Percentiles rank a stretch among this genome's conserved stretches.
Conservation (phyloP, 2,113 vertebrate genomes). For the Uropsilus gracilis region DNA sequence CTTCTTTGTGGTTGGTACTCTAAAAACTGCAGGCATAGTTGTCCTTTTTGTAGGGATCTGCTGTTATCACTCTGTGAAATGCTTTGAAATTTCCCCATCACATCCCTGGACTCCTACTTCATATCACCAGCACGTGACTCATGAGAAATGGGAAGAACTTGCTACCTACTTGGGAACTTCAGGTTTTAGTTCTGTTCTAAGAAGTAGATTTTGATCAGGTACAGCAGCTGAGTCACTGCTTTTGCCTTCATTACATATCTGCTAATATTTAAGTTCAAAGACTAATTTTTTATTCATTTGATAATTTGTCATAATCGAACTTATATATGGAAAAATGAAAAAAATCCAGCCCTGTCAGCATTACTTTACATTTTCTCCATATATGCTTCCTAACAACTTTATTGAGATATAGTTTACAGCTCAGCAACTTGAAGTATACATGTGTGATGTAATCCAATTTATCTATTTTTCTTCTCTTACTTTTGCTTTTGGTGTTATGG, state of each 20-base stretch:
- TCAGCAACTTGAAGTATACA: not conserved
- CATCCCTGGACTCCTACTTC: not conserved
- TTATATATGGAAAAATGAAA: not conserved
- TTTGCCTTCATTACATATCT: not conserved
- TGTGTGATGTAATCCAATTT: not conserved
- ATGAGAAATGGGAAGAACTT: not conserved
- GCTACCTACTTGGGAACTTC: not conserved
- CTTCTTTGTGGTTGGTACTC: not conserved
- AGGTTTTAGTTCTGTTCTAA: not conserved
- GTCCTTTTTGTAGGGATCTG: not conserved
- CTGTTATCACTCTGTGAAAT: not conserved
- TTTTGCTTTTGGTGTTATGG: not conserved
- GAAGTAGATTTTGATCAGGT: not conserved
- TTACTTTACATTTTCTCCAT: not conserved
- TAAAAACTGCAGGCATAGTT: not conserved
- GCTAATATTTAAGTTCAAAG: not conserved
- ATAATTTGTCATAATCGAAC: not conserved
- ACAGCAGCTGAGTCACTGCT: not conserved
- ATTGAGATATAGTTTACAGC: not conserved
- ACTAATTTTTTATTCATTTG: not conserved
- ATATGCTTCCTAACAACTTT: not conserved
- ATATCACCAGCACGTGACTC: fast-evolving
- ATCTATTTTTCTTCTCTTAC: not conserved
- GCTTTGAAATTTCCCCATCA: not conserved
- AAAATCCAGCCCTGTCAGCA: not conserved